Evolutionary conservation across 92 coral and sea anemone genomes (phyloP).

Genomic region (Muricea muricata): DNA sequence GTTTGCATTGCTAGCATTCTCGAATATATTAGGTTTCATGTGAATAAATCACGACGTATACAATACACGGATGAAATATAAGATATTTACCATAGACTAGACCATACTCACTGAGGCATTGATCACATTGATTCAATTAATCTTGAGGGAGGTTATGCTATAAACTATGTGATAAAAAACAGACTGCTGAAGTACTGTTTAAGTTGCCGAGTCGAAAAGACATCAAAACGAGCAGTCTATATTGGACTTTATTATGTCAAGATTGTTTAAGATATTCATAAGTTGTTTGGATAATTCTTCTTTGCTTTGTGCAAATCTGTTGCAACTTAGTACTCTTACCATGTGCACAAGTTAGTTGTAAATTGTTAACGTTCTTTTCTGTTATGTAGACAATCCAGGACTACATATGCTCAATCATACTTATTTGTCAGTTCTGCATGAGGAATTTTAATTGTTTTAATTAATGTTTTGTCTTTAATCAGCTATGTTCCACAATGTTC

Average conservation of each 20-base stretch:
- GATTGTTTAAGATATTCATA: background rate
- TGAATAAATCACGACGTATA: background rate
- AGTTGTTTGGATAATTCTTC: background rate
- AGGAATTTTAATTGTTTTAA: background rate
- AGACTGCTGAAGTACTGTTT: too few relatives aligned
- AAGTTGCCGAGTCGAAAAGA: background rate
- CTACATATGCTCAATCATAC: background rate
- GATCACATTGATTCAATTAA: too few relatives aligned
- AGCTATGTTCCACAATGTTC: too few relatives aligned
- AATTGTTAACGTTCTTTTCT: background rate
- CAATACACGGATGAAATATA: background rate
- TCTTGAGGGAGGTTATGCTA: too few relatives aligned
- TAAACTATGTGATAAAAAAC: too few relatives aligned
- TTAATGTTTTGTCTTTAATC: too few relatives aligned
- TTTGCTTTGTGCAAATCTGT: too few relatives aligned
- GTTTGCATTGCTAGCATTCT: background rate
- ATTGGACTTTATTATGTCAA: background rate
- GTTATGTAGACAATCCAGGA: background rate
- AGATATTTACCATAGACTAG: too few relatives aligned
- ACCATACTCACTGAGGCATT: too few relatives aligned
- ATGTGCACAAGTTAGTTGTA: background rate
- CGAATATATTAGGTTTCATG: slow-evolving; percentile 8
- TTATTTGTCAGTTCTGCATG: background rate
- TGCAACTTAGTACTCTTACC: too few relatives aligned
- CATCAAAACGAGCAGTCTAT: background rate